Conservation (phyloP, 2,888 invertebrate species). For the Pyrrhia umbra region DNA sequence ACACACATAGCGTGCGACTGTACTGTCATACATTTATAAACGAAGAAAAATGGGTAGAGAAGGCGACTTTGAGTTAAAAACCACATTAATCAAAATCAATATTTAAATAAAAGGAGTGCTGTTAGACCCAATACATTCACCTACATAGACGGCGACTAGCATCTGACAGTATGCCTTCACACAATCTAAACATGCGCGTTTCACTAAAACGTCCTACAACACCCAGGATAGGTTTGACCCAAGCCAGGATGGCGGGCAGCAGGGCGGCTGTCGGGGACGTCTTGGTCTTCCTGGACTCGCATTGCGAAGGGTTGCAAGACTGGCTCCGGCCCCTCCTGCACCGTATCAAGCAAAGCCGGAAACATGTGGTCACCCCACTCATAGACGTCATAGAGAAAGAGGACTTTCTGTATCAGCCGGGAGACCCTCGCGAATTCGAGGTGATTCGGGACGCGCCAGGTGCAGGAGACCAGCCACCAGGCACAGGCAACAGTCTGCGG, state of each 20-base stretch:
- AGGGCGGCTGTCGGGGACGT: constrained; percentile 82
- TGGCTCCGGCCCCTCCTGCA: constrained; percentile 97
- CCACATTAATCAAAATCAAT: too few relatives aligned
- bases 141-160: background rate
- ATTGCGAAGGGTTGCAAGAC: constrained; percentile 94
- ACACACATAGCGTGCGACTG: too few relatives aligned
- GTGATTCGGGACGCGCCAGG: constrained; percentile 57
- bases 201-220: constrained; percentile 44
- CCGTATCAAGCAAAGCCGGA: constrained; percentile 92
- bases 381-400: constrained; percentile 96
- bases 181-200: background rate
- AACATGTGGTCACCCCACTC: constrained; percentile 96
- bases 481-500: background rate
- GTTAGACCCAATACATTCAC: background rate
- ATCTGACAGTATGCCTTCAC: background rate
- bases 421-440: constrained; percentile 68
- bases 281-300: constrained; percentile 96
- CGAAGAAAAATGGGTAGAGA: too few relatives aligned
- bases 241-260: constrained; percentile 96
- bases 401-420: constrained; percentile 85
- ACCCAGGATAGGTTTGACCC: constrained; percentile 86
- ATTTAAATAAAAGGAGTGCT: background rate
- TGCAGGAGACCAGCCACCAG: constrained; percentile 10
- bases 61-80: too few relatives aligned
- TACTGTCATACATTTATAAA: too few relatives aligned